These are phyloP conservation scores for Synergus umbraculus DNA, from an alignment of 2,888 invertebrate species.

Conservation along the genomic window DNA sequence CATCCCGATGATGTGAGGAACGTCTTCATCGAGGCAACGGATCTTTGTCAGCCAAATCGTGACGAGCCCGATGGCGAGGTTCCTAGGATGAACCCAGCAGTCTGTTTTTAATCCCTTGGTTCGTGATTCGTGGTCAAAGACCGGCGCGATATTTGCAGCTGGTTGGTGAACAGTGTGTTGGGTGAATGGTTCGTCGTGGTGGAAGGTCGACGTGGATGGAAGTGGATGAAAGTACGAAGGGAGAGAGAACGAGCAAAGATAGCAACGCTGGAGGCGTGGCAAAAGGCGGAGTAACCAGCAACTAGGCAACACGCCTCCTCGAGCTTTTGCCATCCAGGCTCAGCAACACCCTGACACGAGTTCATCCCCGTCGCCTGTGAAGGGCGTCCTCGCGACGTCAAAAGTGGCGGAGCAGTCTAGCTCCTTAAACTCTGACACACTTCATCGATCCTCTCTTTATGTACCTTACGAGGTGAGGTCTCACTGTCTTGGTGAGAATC, in stretches of 20 bases:
- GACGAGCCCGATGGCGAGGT: constrained; percentile 20
- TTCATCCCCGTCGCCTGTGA: constrained; percentile 57
- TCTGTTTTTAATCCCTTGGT: not conserved
- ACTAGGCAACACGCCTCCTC: constrained; percentile 56
- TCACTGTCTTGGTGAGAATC: constrained; percentile 23
- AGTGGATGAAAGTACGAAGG: constrained; percentile 57
- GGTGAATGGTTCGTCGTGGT: constrained; percentile 38
- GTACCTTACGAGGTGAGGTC: constrained; percentile 10
- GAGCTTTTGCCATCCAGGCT: constrained; percentile 41
- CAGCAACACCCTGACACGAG: constrained; percentile 60
- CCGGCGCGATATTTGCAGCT: constrained; percentile 57
- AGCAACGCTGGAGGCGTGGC: constrained; percentile 60
- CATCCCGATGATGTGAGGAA: constrained; percentile 14
- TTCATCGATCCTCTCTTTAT: constrained; percentile 59
- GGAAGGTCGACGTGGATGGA: constrained; percentile 47
- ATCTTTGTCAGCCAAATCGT: constrained; percentile 17
- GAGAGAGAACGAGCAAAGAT: constrained; percentile 53
- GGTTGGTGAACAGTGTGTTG: constrained; percentile 55
- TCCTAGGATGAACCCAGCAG: constrained; percentile 2
- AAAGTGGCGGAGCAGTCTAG: constrained; percentile 64
- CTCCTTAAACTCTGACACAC: constrained; percentile 62
- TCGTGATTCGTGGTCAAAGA: constrained; percentile 36
- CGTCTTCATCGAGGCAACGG: constrained; percentile 6
- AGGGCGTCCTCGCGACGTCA: constrained; percentile 59
- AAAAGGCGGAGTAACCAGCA: constrained; percentile 60